These are phyloP conservation scores for Cecidostiba fungosa DNA, from an alignment of 2,888 invertebrate species.

Conservation along the genomic window DNA sequence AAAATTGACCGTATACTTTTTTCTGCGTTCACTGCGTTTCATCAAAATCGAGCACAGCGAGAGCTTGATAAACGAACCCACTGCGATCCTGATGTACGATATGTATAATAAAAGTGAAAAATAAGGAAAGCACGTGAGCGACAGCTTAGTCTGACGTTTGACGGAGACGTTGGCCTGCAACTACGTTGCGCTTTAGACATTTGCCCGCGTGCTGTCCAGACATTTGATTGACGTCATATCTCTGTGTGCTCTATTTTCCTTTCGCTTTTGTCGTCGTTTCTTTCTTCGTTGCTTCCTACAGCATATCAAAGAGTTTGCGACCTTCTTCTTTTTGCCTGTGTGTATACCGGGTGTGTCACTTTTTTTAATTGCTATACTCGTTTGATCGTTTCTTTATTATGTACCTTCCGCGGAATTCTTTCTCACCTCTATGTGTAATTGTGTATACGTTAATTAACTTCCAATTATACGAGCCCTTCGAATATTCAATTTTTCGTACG, in stretches of 20 bases:
- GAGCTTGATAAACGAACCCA: conserved; percentile 55
- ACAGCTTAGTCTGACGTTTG: conserved; percentile 71
- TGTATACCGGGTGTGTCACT: not conserved
- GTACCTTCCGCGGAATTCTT: too few species aligned
- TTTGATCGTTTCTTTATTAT: not conserved
- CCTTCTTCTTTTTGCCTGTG: not conserved
- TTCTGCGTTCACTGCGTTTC: not conserved
- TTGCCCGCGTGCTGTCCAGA: conserved; percentile 63
- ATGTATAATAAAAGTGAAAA: conserved; percentile 72
- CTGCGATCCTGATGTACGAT: conserved; percentile 65
- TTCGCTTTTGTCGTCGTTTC: not conserved
- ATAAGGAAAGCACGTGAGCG: conserved; percentile 61
- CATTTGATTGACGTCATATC: conserved; percentile 74
- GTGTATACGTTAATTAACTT: too few species aligned
- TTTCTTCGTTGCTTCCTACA: not conserved
- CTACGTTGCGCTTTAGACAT: conserved; percentile 65
- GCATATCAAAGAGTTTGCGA: conserved; percentile 58
- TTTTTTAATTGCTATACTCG: not conserved
- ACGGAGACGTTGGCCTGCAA: conserved; percentile 73
- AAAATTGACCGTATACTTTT: not conserved
- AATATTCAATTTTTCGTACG: not conserved
- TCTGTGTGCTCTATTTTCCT: conserved; percentile 53
- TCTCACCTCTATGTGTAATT: too few species aligned
- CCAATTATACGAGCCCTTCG: too few species aligned
- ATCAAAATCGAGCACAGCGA: conserved; percentile 32